Conservation (phyloP, 2,113 vertebrate species). For the Damaliscus lunatus region DNA sequence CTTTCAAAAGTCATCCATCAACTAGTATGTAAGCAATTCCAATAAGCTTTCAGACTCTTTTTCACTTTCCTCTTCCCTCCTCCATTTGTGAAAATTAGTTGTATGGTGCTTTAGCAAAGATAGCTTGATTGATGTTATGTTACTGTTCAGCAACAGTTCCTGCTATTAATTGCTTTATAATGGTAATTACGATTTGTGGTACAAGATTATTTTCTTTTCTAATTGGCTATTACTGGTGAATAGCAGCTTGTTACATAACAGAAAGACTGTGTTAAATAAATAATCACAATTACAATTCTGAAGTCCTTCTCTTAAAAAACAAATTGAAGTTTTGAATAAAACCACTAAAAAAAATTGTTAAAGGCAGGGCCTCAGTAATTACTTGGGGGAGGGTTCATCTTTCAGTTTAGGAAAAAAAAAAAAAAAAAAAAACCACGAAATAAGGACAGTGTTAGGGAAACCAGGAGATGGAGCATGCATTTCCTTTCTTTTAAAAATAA, state of each 20-base stretch:
- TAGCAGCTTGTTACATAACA: conserved; percentile 65
- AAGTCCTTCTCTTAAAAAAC: conserved; percentile 12
- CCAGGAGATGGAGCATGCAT: background rate
- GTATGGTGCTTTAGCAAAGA: conserved; percentile 10
- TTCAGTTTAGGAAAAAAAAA: conserved; percentile 25
- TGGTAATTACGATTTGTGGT: conserved; percentile 53
- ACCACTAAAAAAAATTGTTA: background rate
- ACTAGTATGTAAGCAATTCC: background rate
- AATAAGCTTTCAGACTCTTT: background rate
- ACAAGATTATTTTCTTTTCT: conserved; percentile 64
- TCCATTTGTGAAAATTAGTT: background rate
- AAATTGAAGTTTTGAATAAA: conserved; percentile 39
- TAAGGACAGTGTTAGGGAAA: background rate
- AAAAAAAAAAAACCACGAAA: background rate
- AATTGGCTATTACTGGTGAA: conserved; percentile 68
- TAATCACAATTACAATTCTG: conserved; percentile 44
- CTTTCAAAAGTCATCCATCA: background rate
- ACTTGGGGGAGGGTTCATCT: background rate
- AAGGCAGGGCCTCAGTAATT: background rate
- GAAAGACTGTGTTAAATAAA: conserved; percentile 61
- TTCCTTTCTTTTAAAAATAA: conserved; percentile 40
- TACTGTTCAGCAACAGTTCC: conserved; percentile 19
- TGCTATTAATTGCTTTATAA: conserved; percentile 66
- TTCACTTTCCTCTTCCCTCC: background rate
- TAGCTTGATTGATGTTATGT: conserved; percentile 2